Evolutionary conservation across 1,140 invertebrate genomes (phyloP).

Genomic region (Dendroctonus ponderosae): DNA sequence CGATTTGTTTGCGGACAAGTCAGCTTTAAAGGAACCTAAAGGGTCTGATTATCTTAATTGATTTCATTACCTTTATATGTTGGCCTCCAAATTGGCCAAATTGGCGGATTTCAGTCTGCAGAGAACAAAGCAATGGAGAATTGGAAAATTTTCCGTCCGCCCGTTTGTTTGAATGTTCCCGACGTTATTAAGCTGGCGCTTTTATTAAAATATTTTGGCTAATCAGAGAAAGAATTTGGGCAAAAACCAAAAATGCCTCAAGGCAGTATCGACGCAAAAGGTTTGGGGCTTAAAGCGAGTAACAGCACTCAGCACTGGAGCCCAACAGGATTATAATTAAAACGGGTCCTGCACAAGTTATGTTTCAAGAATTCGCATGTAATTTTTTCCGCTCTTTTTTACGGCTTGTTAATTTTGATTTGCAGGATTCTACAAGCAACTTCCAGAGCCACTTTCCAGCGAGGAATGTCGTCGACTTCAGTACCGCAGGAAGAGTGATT

Average conservation of each 20-base stretch:
- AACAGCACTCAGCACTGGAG: not conserved
- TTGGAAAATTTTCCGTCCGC: too few relatives aligned
- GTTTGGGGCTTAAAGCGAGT: not conserved
- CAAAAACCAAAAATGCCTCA: slow-evolving; percentile 2
- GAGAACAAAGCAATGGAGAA: too few relatives aligned
- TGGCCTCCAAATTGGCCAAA: too few relatives aligned
- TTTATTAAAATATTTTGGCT: too few relatives aligned
- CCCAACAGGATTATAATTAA: not conserved
- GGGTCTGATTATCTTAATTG: too few relatives aligned
- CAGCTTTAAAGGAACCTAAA: too few relatives aligned
- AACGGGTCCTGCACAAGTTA: not conserved
- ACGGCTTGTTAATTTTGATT: slow-evolving; percentile 18
- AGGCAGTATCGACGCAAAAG: slow-evolving; percentile 7
- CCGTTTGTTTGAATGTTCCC: too few relatives aligned
- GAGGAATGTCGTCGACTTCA: slow-evolving; percentile 59
- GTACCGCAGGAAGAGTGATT: slow-evolving; percentile 65
- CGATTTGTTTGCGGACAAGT: too few relatives aligned
- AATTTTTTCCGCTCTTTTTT: too few relatives aligned
- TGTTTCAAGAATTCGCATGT: not conserved
- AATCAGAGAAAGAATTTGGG: not conserved
- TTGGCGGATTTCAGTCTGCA: too few relatives aligned
- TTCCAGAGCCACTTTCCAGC: slow-evolving; percentile 59
- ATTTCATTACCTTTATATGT: too few relatives aligned
- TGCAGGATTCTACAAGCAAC: slow-evolving; percentile 64
- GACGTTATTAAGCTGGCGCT: too few relatives aligned